Percentiles rank a stretch among this genome's conserved stretches.
phyloP scores from a whole-genome alignment of 2,113 vertebrate genomes.

The Camelus dromedarius region DNA sequence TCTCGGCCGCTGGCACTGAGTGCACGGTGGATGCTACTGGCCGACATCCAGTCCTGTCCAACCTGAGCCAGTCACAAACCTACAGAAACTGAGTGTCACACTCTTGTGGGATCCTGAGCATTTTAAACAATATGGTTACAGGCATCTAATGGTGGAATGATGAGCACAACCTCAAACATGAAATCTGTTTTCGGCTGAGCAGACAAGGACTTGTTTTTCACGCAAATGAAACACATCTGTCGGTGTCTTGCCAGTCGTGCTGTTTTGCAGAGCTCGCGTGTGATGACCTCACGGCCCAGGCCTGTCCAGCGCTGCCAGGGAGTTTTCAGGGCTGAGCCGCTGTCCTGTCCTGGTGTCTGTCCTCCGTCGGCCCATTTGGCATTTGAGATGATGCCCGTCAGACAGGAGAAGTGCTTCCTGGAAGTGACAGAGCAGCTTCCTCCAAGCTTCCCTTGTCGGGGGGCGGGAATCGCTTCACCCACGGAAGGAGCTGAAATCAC shows the following conservation, averaged over 20 bases:
- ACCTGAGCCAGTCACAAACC: neutral
- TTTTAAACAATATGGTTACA: neutral
- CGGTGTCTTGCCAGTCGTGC: neutral
- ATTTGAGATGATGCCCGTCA: neutral
- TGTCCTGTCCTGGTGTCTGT: neutral
- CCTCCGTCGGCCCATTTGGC: neutral
- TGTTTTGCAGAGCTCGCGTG: neutral
- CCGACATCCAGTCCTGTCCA: neutral
- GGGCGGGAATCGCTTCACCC: conserved; percentile 34
- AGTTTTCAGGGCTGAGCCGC: conserved; percentile 29
- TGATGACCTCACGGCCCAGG: conserved; percentile 26
- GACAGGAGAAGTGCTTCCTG: conserved; percentile 31
- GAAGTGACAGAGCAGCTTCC: conserved; percentile 62
- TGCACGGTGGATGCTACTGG: neutral
- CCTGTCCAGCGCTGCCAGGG: neutral
- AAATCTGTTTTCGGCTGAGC: neutral
- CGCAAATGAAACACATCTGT: accelerated
- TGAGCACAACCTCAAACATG: neutral
- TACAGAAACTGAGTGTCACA: neutral
- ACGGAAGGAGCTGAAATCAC: conserved; percentile 55
- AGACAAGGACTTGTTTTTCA: neutral
- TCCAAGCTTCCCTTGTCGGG: neutral
- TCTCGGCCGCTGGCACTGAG: neutral
- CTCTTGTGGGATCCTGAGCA: neutral
- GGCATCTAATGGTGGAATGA: accelerated